Evolutionary conservation across 2,113 vertebrate species (phyloP), one percentile per base, ranked within the genome.

Genomic region (Petroica traversi): DNA sequence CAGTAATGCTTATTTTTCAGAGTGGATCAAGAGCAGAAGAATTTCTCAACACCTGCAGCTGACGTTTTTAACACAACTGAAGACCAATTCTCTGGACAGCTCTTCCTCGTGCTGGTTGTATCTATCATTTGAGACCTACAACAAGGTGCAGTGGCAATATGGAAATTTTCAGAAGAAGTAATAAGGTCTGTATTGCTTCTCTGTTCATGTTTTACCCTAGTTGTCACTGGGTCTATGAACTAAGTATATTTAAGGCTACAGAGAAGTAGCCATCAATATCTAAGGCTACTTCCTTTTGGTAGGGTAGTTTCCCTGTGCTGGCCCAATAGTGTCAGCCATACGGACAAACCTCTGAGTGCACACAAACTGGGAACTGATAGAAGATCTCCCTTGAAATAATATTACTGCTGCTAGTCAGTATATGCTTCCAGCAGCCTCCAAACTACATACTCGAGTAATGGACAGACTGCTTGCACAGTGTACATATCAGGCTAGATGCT

Each of bases 221-320:
- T 26, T 92, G 77, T 80, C 76, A 91, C 40, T 38, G 49, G 36
- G 84, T 81, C 93, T 91, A 61, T 5, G 5, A 93, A 89, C 25
- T 55, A 67, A 69, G 1, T 3, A 63, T 86, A 86, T 36, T 89
- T 89, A 92, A 92, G 72, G 88, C 92, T 90, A 83, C 62, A 69
- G 23, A 88, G 67, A 85, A 78, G 41, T 19, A 94, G 76, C 76
- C 49, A 64, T 73, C 4, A 10, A 61, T 88, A 83, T 72, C 85
- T 73, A 88, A 86, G 83, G 91, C 89, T 93, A 55, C 84, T 92
- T 94, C 73, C 33, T 89, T 89, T 84, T 49, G 58, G 13, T 48
- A 87, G 49, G 72, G 52, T 68, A 36, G 62, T 83, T 94, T 68
- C 43, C 62, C 88, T 52, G 62, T 51, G 80, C 89, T 94, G 77